Evolutionary conservation across 64 coral and sea anemone genomes (phyloP), one percentile per base, ranked within the genome.

Genomic region (Actinia equina): DNA sequence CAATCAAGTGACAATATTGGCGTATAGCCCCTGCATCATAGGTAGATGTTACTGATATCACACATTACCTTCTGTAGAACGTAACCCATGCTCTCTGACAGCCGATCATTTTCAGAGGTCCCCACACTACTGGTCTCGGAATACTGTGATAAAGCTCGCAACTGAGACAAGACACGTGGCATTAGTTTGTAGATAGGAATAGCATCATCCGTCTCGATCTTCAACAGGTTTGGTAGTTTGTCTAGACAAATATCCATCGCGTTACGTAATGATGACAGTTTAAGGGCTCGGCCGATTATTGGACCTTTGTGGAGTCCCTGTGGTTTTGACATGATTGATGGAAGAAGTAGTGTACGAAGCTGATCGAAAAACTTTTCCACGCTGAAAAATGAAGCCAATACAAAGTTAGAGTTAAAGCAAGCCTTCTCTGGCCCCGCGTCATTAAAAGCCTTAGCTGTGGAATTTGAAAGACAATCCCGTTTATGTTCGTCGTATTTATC

Each of bases 171-270:
- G 22, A 98, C 92, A 42, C 89, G 85, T 15, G 95, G 95, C 41
- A 94, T 57, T 19, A 94, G 83, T 46, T 86, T 90, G 20, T 57
- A 79, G 77, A 86, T 84, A n/a, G 92, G 71, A 51, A 86, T 45
- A 12, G 62, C 52, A 64, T 86, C 61, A 16, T 77, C 89, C 6
- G 74, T 62, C 54, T 98, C 89, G 13, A 98, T 88, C 45, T 98
- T 94, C 17, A 98, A 85, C 46, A 98, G 89, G 64, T 92, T 98
- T 16, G 95, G 95, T 43, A 98, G 84, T 25, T 89, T 90, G 60
- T 98, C 95, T 55, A 98, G 79, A 83, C 92, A 92, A 52, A 83
- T 17, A 30, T 98, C 92, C 89, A 98, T 92, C 83, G 92, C 77
- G 43, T 85, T 70, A 89, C 95, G 95, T 70, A 89, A 92, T 79